phyloP scores from a whole-genome alignment of 1,140 invertebrate species.

The Batillaria attramentaria region DNA sequence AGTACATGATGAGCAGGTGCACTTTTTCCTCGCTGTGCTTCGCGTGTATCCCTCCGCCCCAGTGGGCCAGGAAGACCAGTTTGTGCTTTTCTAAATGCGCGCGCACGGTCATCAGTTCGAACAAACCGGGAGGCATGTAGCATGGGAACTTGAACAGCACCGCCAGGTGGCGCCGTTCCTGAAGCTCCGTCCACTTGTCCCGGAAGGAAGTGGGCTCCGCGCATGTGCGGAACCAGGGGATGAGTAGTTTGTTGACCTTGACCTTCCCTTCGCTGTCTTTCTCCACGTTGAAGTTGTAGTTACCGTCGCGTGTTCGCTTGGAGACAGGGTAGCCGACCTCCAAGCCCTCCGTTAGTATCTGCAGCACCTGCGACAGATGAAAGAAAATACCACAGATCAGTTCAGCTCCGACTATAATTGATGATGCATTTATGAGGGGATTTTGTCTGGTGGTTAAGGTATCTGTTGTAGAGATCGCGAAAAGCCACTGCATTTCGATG shows the following conservation, averaged over 20 bases:
- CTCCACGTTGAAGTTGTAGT: constrained; percentile 38
- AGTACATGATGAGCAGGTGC: constrained; percentile 51
- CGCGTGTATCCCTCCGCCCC: constrained; percentile 64
- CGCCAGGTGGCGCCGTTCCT: constrained; percentile 40
- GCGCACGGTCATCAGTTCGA: constrained; percentile 59
- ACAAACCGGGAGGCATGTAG: constrained; percentile 65
- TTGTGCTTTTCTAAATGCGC: constrained; percentile 52
- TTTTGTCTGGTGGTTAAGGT: too few relatives aligned
- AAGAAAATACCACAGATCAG: too few relatives aligned
- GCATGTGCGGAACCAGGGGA: constrained; percentile 53
- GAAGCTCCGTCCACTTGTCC: constrained; percentile 40
- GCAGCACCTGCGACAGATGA: constrained; percentile 36
- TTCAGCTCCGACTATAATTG: too few relatives aligned
- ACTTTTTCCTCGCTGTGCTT: constrained; percentile 53
- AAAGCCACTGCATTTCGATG: too few relatives aligned
- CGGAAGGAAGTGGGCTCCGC: constrained; percentile 46
- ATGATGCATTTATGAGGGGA: too few relatives aligned
- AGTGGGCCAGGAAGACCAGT: constrained; percentile 58
- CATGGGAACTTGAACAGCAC: constrained; percentile 55
- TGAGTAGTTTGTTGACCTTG: constrained; percentile 47
- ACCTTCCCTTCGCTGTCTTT: constrained; percentile 37
- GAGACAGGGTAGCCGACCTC: constrained; percentile 60
- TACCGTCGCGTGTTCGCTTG: constrained; percentile 40
- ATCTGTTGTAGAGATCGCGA: too few relatives aligned
- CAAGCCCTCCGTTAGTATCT: constrained; percentile 55